A percentile compares a stretch with the other conserved stretches of the same genome.
Conservation (phyloP, 2,888 invertebrate species). For the Sinohyriopsis cumingii region DNA sequence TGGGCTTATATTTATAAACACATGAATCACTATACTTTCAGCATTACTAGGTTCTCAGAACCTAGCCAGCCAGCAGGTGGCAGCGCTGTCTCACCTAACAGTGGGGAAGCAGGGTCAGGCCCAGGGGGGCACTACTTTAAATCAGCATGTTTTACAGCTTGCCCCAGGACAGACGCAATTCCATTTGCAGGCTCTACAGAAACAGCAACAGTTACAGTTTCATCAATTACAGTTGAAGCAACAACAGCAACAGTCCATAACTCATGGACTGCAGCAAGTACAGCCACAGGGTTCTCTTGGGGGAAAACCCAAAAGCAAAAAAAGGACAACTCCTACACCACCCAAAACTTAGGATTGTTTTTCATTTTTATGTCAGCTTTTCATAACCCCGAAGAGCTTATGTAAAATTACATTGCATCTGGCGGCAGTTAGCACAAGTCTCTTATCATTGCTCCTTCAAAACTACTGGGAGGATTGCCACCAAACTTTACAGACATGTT, state of each 20-base stretch:
- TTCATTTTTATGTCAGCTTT: too few species aligned
- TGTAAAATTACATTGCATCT: too few species aligned
- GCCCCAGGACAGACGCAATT: slow-evolving; percentile 22
- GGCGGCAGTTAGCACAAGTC: too few species aligned
- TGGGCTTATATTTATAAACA: neutral
- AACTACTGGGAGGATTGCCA: too few species aligned
- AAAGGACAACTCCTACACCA: slow-evolving; percentile 60
- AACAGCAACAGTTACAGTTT: slow-evolving; percentile 47
- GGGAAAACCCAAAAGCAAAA: slow-evolving; percentile 60
- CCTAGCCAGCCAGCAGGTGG: slow-evolving; percentile 38
- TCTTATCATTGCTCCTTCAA: too few species aligned
- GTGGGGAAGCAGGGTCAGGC: slow-evolving; percentile 15
- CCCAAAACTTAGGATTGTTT: slow-evolving; percentile 41
- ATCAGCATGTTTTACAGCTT: slow-evolving; percentile 26
- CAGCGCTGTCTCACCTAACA: slow-evolving; percentile 29
- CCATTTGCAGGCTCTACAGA: slow-evolving; percentile 49
- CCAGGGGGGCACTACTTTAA: slow-evolving; percentile 3
- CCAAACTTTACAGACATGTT: too few species aligned
- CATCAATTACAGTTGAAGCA: slow-evolving; percentile 51
- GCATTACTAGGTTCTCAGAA: slow-evolving; percentile 36
- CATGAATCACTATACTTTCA: slow-evolving; percentile 18
- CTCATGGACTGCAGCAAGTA: slow-evolving; percentile 11
- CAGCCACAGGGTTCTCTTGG: slow-evolving; percentile 18
- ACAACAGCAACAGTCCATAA: slow-evolving; percentile 29
- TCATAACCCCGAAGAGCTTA: too few species aligned